Percentiles rank a stretch among this genome's conserved stretches.
Conservation (phyloP, 2,113 vertebrate species). For the Paramisgurnus dabryanus region DNA sequence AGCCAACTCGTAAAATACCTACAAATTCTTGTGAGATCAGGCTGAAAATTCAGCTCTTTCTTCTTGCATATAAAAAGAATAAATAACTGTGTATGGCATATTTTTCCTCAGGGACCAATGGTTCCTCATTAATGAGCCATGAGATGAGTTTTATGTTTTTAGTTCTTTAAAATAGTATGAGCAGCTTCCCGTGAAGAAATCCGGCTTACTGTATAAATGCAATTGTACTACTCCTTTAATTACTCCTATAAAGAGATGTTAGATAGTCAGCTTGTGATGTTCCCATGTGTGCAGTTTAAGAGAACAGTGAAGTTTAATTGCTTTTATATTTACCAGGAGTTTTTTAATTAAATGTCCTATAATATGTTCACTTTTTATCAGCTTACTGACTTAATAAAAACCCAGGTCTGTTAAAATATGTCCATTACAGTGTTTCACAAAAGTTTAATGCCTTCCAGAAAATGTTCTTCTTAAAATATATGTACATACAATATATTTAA, state of each 20-base stretch:
- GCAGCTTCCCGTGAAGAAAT: background rate
- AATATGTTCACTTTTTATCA: too few relatives aligned
- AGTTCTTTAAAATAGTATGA: constrained; percentile 2
- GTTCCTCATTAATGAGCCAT: background rate
- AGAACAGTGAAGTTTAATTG: constrained; percentile 15
- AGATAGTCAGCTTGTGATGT: background rate
- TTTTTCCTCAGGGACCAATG: background rate
- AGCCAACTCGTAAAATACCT: too few relatives aligned
- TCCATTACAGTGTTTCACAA: too few relatives aligned
- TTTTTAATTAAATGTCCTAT: constrained; percentile 5
- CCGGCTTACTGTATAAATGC: background rate
- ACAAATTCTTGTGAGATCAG: too few relatives aligned
- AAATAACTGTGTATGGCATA: background rate
- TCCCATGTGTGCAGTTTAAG: background rate
- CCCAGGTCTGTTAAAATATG: too few relatives aligned
- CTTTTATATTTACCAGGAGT: background rate
- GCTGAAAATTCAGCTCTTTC: too few relatives aligned
- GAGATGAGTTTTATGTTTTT: constrained; percentile 15
- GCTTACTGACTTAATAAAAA: too few relatives aligned
- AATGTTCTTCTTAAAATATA: too few relatives aligned
- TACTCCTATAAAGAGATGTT: background rate
- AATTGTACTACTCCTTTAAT: background rate
- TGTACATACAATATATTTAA: too few relatives aligned
- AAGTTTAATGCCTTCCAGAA: too few relatives aligned
- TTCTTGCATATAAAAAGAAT: background rate